Evolutionary conservation across 2,797 vertebrate genomes (phyloP).

Genomic region (Gallinago solitaria): DNA sequence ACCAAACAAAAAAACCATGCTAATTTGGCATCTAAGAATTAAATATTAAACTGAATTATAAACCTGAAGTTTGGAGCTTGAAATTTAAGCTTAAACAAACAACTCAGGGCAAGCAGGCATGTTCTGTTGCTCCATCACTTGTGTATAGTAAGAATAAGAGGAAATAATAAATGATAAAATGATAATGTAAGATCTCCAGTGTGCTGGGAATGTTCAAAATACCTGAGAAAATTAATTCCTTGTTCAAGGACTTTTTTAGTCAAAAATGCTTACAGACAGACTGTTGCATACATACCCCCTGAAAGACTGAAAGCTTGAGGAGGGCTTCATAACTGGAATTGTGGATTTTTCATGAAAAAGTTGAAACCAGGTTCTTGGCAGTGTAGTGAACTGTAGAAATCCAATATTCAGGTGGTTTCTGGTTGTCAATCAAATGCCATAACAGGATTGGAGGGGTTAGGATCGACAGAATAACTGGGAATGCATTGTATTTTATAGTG

Average conservation of each 20-base stretch:
- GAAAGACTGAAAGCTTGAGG: background rate
- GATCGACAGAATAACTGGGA: background rate
- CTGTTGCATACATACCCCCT: background rate
- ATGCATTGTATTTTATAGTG: background rate
- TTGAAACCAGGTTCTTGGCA: background rate
- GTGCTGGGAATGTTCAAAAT: background rate
- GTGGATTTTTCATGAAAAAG: background rate
- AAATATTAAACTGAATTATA: background rate
- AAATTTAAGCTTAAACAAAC: background rate
- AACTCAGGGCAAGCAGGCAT: background rate
- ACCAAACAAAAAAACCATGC: too few species aligned
- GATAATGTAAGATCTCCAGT: background rate
- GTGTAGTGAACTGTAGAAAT: background rate
- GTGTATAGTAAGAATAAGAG: background rate
- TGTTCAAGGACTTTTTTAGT: background rate
- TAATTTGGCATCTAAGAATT: background rate
- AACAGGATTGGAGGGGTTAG: background rate
- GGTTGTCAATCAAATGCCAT: background rate
- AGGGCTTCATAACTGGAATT: background rate
- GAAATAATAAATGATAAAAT: background rate
- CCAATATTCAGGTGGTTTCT: background rate
- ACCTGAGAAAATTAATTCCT: background rate
- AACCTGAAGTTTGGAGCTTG: background rate
- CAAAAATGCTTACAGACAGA: background rate
- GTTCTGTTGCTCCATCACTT: background rate